A percentile compares a stretch with the other conserved stretches of the same genome.
These are phyloP conservation scores for Apomyelois bistriatella DNA, from an alignment of 2,888 invertebrate species.

Conservation along the genomic window DNA sequence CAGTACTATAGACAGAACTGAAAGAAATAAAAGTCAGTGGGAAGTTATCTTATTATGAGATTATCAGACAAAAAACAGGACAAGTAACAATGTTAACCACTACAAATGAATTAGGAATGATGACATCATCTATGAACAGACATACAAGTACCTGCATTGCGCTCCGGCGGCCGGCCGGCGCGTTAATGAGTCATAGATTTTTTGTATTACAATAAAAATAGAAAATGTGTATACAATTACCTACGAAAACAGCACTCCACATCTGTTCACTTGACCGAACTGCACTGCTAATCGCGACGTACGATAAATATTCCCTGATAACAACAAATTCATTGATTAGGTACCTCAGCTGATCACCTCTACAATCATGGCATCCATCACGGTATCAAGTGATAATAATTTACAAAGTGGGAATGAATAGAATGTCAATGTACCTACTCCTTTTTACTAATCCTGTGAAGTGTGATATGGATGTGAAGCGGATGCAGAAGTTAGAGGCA, in stretches of 20 bases:
- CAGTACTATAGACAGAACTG: constrained; percentile 1
- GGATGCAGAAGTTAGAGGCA: no score
- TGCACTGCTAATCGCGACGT: background rate
- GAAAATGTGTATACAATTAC: background rate
- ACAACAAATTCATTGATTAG: background rate
- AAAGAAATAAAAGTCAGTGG: background rate
- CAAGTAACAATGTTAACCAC: background rate
- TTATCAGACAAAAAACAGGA: background rate
- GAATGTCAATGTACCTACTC: no score
- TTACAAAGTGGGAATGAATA: no score
- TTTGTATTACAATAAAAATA: background rate
- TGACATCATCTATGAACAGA: background rate
- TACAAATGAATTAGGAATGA: background rate
- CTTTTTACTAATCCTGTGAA: no score
- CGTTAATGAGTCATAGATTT: background rate
- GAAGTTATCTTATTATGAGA: no score
- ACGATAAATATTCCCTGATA: constrained; percentile 1
- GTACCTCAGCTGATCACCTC: no score
- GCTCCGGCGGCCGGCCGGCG: background rate
- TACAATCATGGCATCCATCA: no score
- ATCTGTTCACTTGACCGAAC: background rate
- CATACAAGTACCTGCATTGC: background rate
- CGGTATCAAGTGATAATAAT: no score
- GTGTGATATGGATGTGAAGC: no score
- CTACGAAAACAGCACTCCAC: background rate